Evolutionary conservation across 2,113 vertebrate species (phyloP).

Genomic region (Epinephelus lanceolatus): DNA sequence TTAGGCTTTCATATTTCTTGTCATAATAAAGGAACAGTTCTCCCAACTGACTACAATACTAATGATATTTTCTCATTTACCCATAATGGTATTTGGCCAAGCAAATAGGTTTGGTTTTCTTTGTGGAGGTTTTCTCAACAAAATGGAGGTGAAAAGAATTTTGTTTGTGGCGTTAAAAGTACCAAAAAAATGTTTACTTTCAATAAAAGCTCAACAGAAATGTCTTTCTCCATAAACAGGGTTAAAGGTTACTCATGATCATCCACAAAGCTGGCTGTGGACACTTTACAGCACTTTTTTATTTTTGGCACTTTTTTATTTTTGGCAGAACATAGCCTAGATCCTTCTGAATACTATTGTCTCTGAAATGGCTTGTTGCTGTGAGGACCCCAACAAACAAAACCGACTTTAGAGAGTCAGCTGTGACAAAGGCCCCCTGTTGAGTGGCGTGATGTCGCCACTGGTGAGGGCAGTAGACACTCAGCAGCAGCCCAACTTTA

Average conservation of each 20-base stretch:
- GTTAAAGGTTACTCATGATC: background rate
- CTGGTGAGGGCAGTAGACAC: too few species aligned
- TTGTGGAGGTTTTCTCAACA: background rate
- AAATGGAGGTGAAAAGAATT: background rate
- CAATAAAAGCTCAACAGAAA: background rate
- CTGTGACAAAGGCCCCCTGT: too few species aligned
- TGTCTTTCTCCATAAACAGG: background rate
- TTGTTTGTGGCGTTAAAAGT: background rate
- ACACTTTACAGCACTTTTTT: too few species aligned
- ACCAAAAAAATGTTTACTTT: too few species aligned
- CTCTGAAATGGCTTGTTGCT: too few species aligned
- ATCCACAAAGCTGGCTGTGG: background rate
- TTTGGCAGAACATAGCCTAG: too few species aligned
- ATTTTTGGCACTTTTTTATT: too few species aligned
- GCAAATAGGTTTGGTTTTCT: background rate
- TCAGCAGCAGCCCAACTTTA: too few species aligned
- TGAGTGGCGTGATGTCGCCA: too few species aligned
- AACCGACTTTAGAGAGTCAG: too few species aligned
- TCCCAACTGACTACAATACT: background rate
- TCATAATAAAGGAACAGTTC: background rate
- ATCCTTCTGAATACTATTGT: too few species aligned
- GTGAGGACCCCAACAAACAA: too few species aligned
- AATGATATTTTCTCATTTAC: background rate
- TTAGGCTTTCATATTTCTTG: background rate
- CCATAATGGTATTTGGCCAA: background rate